These are phyloP conservation scores for Phenacoccus solenopsis DNA, from an alignment of 1,140 invertebrate genomes.

Conservation along the genomic window DNA sequence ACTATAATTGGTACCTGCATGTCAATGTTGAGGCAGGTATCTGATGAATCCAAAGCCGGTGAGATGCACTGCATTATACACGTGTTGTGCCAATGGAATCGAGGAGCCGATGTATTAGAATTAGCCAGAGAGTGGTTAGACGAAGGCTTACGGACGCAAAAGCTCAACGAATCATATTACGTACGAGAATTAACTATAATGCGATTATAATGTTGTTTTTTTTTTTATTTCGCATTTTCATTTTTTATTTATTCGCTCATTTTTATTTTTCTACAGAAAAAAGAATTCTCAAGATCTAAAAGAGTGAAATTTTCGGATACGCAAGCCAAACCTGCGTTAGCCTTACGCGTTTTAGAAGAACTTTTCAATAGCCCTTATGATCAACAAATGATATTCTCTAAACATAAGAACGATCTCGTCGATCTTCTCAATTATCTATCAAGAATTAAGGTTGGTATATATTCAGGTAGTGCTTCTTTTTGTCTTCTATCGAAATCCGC, in stretches of 20 bases:
- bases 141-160: constrained; percentile 22
- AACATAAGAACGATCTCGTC: neutral
- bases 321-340: constrained; percentile 20
- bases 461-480: too few species aligned
- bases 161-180: constrained; percentile 22
- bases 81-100: constrained; percentile 24
- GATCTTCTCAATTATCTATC: neutral
- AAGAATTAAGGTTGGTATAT: neutral
- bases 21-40: constrained; percentile 22
- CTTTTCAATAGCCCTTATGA: neutral
- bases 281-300: neutral
- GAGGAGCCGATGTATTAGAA: constrained; percentile 24
- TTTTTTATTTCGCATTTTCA: constrained; percentile 18
- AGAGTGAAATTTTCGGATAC: constrained; percentile 19
- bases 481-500: too few species aligned
- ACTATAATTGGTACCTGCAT: constrained; percentile 23
- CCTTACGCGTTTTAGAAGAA: neutral
- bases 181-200: constrained; percentile 20
- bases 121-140: constrained; percentile 25
- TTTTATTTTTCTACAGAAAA: constrained; percentile 21
- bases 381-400: neutral
- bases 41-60: neutral
- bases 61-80: constrained; percentile 21
- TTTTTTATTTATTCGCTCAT: constrained; percentile 18
- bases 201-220: constrained; percentile 19